Evolutionary conservation across 2,113 vertebrate genomes (phyloP), one percentile per base, ranked within the genome.

Genomic region (Indicator indicator): DNA sequence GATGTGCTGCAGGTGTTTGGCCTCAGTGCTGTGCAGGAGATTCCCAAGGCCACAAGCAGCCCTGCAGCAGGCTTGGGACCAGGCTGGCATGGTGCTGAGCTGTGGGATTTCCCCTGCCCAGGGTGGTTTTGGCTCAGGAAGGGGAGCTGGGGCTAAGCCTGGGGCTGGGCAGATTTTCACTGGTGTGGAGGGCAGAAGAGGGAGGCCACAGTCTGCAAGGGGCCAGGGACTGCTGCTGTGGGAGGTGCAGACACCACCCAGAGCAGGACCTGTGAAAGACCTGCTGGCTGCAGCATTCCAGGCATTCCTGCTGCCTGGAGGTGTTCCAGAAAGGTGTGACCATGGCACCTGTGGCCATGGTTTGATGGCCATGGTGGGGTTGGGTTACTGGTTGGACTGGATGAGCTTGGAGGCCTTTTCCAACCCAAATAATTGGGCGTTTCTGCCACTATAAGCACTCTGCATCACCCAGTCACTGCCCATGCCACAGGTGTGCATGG

Each of bases 261-360:
- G 38, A 71, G 63, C 6, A 1, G 50, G 38, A 68, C 48, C 62
- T 52, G 67, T 52, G 16, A 28, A 56, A 77, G 71, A 95, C 70
- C 94, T 94, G 81, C 94, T 81, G 58, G 21, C 65, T 42, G 70
- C 67, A 69, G 30, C 94, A 94, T 93, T 96, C 85, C 93, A 70
- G 59, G 36, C 87, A 83, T 95, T 93, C 91, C 58, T 48, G 82
- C 78, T 68, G 85, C 33, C 65, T 33, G 52, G 63, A n/a, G n/a
- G n/a, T n/a, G 48, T 50, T 21, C 9, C 50, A 48, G 19, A 18
- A 48, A 48, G 46, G 13, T 52, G 21, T 50, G 48, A 5, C 21
- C 50, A 52, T 52, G 50, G 23, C 50, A 24, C 21, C 23, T 12
- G 23, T 5, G 50, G 50, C 48, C 50, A 52, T 6, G 50, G 21